Conservation (phyloP, 2,113 vertebrate species). For the Petroica traversi region DNA sequence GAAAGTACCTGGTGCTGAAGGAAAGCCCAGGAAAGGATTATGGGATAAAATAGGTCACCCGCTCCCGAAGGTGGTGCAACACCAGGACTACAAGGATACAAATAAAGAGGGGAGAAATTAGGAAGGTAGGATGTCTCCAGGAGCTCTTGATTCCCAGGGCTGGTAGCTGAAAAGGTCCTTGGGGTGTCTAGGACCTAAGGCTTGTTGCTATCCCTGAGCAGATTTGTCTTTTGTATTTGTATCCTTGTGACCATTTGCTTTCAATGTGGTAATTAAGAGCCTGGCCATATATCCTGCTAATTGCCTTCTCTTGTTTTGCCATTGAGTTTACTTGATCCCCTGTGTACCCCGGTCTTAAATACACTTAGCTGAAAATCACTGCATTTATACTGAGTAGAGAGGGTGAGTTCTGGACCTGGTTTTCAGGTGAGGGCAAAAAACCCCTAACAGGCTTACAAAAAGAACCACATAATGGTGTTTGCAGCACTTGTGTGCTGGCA, state of each 20-base stretch:
- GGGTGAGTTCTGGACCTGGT: neutral
- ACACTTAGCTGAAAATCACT: neutral
- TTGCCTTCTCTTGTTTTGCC: neutral
- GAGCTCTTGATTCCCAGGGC: neutral
- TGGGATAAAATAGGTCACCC: neutral
- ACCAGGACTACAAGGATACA: neutral
- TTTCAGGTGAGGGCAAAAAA: neutral
- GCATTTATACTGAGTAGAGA: neutral
- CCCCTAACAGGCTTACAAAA: fast-evolving
- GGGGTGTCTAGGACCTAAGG: neutral
- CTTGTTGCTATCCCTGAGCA: neutral
- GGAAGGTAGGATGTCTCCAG: neutral
- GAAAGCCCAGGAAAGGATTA: neutral
- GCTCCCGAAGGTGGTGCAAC: neutral
- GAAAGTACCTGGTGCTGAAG: neutral
- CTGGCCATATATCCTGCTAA: neutral
- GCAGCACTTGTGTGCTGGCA: neutral
- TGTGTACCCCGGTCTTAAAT: neutral
- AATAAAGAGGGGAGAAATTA: neutral
- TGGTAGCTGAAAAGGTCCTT: neutral
- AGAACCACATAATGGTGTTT: neutral
- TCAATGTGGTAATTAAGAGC: neutral
- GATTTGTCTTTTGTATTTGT: neutral
- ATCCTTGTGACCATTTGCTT: neutral
- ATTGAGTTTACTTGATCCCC: neutral